Base-by-base conservation (phyloP, 2,113 vertebrate species). In the Atrichornis clamosus region DNA sequence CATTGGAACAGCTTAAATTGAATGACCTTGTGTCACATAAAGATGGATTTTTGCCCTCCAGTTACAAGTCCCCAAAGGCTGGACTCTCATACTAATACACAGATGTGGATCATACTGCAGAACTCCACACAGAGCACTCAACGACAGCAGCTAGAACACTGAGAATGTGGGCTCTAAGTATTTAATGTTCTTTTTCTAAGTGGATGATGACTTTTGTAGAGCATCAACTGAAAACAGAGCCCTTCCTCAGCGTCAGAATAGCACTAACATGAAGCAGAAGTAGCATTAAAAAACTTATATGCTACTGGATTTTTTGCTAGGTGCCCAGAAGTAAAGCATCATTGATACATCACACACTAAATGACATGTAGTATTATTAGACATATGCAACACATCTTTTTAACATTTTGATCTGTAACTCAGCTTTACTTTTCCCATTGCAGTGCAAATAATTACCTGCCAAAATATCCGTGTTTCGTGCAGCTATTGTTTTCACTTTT, bases 401-500 rank as follows among this genome's bases (percentile, higher is more conserved):
- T 77, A 90, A 49, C 12, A 76, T 55, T 92, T n/a, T 89, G 32
- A 46, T 88, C 81, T 63, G 59, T 62, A 86, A 87, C 32, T n/a
- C 62, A 96, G 63, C 27, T 55, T 64, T 74, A 89, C 84, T 93
- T 95, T 91, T 86, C 59, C 33, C 33, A 60, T 10, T 94, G n/a
- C 73, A 74, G 9, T 91, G 78, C 19, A 97, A 97, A 96, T 95
- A 90, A 92, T 98, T 98, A 99, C 99, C 99, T 98, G 99, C 98
- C 96, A 99, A 98, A 97, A 99, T 98, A 90, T 99, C 99, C 58
- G 98, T 98, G 97, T 98, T 99, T 96, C 99, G 98, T 94, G 99
- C 99, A 95, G 99, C 99, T 96, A 99, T 99, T 49, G 99, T 99
- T 98, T 99, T 99, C 97, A 99, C 99, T 98, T 99, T 99, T 98